Percentiles rank a stretch among this genome's conserved stretches.
Conservation (phyloP, 1,140 invertebrate species). For the Sitophilus oryzae region DNA sequence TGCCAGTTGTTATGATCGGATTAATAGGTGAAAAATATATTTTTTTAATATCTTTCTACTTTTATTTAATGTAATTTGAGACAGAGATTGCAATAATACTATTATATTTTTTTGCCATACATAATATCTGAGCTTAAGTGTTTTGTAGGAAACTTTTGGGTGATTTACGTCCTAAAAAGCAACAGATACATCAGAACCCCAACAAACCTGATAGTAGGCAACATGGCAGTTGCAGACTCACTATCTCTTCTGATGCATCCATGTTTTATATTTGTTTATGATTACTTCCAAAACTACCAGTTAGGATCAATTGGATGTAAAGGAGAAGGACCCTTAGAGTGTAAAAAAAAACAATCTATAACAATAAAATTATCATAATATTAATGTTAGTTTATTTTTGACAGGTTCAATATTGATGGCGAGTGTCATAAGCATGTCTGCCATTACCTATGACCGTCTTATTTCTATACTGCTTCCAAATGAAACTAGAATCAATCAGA, state of each 20-base stretch:
- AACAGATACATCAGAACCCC: conserved; percentile 65
- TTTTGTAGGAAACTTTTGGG: conserved; percentile 56
- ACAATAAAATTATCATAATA: conserved; percentile 3
- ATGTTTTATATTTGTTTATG: conserved; percentile 56
- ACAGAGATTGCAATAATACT: no score
- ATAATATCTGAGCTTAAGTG: neutral
- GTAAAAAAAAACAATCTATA: conserved; percentile 45
- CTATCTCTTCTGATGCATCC: conserved; percentile 68
- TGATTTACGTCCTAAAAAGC: conserved; percentile 62
- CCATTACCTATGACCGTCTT: conserved; percentile 76
- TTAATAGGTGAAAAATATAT: neutral
- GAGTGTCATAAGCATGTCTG: conserved; percentile 69
- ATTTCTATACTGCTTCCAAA: conserved; percentile 70
- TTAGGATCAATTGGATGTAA: conserved; percentile 63
- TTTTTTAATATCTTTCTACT: no score
- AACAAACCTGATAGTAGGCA: conserved; percentile 73
- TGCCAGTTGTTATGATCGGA: neutral
- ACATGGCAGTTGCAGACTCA: conserved; percentile 72
- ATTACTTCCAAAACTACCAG: conserved; percentile 70
- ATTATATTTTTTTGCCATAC: no score
- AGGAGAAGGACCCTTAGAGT: conserved; percentile 62
- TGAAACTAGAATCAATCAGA: conserved; percentile 57
- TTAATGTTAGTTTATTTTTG: conserved; percentile 27
- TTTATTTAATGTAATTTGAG: no score
- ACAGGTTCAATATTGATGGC: conserved; percentile 60